phyloP scores from a whole-genome alignment of 2,797 vertebrate species.

The Dipus sagitta region DNA sequence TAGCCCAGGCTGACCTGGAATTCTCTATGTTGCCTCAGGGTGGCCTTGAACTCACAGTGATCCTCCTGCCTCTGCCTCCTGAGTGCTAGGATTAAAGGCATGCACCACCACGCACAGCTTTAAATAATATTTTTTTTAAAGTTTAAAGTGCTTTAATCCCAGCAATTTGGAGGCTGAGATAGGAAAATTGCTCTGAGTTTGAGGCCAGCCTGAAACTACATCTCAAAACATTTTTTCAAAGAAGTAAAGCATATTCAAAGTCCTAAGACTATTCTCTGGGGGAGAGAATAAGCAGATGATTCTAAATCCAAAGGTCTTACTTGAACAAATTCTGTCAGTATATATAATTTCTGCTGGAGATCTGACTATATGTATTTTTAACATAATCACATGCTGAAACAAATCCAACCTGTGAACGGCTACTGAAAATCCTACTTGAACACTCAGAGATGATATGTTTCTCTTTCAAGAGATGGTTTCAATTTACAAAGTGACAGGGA shows the following conservation, averaged over 20 bases:
- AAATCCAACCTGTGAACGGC: constrained; percentile 23
- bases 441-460: constrained; percentile 40
- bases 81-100: too few relatives aligned
- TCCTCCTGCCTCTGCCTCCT: too few relatives aligned
- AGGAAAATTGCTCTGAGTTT: too few relatives aligned
- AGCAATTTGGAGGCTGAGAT: too few relatives aligned
- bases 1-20: too few relatives aligned
- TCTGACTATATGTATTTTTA: constrained; percentile 54
- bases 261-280: neutral
- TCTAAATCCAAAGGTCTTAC: constrained; percentile 54
- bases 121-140: too few relatives aligned
- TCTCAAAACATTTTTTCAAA: neutral
- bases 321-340: constrained; percentile 18
- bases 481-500: constrained; percentile 31
- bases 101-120: too few relatives aligned
- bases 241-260: constrained; percentile 49
- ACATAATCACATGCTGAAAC: constrained; percentile 10
- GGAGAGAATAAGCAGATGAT: constrained; percentile 38
- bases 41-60: too few relatives aligned
- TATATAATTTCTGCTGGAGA: constrained; percentile 16
- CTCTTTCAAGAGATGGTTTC: constrained; percentile 20
- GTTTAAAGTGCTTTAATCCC: too few relatives aligned
- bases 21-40: too few relatives aligned
- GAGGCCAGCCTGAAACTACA: too few relatives aligned
- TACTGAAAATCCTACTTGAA: constrained; percentile 53